Conservation (phyloP, 2,888 invertebrate species). For the Nomada flava region DNA sequence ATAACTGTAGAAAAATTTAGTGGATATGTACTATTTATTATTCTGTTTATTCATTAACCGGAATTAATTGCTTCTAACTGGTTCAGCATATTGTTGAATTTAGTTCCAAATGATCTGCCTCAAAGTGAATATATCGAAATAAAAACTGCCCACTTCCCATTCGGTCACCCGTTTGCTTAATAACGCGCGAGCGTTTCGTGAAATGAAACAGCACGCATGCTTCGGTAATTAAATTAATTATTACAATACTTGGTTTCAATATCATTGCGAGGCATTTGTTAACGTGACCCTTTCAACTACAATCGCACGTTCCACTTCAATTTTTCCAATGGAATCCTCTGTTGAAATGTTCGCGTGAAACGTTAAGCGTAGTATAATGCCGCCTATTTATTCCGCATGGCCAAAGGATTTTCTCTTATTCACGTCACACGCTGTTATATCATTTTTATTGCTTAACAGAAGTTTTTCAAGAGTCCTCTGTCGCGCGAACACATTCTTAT, state of each 20-base stretch:
- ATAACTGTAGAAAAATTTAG: too few relatives aligned
- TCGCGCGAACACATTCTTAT: not conserved
- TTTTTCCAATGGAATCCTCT: not conserved
- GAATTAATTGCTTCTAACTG: too few relatives aligned
- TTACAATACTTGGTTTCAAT: too few relatives aligned
- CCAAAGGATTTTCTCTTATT: not conserved
- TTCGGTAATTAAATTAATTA: conserved; percentile 1
- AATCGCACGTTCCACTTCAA: not conserved
- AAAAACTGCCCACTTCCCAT: too few relatives aligned
- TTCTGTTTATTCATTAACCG: too few relatives aligned
- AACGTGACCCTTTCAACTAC: not conserved
- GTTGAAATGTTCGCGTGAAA: not conserved
- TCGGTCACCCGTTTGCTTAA: too few relatives aligned
- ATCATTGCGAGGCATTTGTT: not conserved
- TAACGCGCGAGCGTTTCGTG: not conserved
- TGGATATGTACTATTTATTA: too few relatives aligned
- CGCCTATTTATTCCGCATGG: not conserved
- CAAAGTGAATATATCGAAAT: too few relatives aligned
- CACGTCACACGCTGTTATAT: not conserved
- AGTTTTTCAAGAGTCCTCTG: not conserved
- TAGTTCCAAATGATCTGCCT: too few relatives aligned
- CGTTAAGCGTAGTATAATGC: not conserved
- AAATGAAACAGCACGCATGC: not conserved
- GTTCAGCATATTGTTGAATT: too few relatives aligned
- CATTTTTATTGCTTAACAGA: not conserved